phyloP scores from a whole-genome alignment of 2,888 invertebrate species.

The Thumatha senex region DNA sequence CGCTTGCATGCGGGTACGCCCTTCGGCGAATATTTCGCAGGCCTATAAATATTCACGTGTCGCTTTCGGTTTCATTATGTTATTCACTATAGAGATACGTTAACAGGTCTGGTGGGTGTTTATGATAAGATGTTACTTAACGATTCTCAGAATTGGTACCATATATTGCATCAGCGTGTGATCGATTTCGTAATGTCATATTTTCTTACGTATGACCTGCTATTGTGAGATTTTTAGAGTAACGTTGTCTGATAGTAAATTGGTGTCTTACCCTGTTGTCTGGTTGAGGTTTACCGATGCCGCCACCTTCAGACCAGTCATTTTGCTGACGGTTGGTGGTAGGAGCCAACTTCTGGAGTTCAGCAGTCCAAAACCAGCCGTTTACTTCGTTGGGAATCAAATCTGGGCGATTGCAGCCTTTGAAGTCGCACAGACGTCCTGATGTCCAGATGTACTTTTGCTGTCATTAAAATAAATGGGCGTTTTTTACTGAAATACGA shows the following conservation, averaged over 20 bases:
- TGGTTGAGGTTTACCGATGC: slow-evolving; percentile 93
- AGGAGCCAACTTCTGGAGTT: slow-evolving; percentile 92
- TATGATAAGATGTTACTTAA: slow-evolving; percentile 73
- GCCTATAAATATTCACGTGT: slow-evolving; percentile 74
- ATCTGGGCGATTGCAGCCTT: slow-evolving; percentile 94
- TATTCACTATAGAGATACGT: slow-evolving; percentile 55
- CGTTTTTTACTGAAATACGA: no score
- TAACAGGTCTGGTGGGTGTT: slow-evolving; percentile 49
- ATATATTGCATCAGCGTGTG: slow-evolving; percentile 58
- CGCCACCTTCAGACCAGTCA: slow-evolving; percentile 95
- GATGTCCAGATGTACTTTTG: slow-evolving; percentile 96
- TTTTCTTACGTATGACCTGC: slow-evolving; percentile 37
- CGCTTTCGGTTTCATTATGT: slow-evolving; percentile 79
- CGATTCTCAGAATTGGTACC: slow-evolving; percentile 57
- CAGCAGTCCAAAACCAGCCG: slow-evolving; percentile 97
- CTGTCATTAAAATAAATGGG: slow-evolving; percentile 52
- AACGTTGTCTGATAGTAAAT: slow-evolving; percentile 18
- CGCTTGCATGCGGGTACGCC: slow-evolving; percentile 80
- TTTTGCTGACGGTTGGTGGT: slow-evolving; percentile 91
- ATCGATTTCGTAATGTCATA: slow-evolving; percentile 59
- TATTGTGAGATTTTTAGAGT: slow-evolving; percentile 37
- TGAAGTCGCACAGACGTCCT: slow-evolving; percentile 94
- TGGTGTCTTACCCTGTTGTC: slow-evolving; percentile 87
- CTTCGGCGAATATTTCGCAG: slow-evolving; percentile 80
- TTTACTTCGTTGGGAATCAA: slow-evolving; percentile 91